Evolutionary conservation across 2,888 invertebrate species (phyloP).

Genomic region (Platerodrilus igneus): DNA sequence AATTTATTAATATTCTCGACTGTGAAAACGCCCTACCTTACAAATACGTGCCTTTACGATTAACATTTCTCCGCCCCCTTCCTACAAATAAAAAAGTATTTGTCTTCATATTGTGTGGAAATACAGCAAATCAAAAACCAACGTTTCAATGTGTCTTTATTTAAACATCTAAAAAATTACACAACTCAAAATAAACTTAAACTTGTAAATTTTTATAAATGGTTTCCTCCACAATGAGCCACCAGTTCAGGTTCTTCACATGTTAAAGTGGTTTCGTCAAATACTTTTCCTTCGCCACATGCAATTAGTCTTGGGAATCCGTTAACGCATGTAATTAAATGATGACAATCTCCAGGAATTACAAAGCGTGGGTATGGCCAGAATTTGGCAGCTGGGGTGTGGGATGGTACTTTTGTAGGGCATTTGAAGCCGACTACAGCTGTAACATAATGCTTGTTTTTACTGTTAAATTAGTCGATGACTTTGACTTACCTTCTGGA

Average conservation of each 20-base stretch:
- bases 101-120: too few relatives aligned
- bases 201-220: slow-evolving; percentile 19
- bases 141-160: too few relatives aligned
- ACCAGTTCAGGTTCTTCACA: slow-evolving; percentile 72
- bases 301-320: slow-evolving; percentile 82
- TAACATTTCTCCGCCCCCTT: too few relatives aligned
- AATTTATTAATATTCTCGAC: too few relatives aligned
- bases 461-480: background rate
- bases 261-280: slow-evolving; percentile 76
- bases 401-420: slow-evolving; percentile 76
- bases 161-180: too few relatives aligned
- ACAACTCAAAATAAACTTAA: too few relatives aligned
- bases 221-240: slow-evolving; percentile 40
- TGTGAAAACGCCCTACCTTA: too few relatives aligned
- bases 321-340: slow-evolving; percentile 86
- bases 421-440: slow-evolving; percentile 90
- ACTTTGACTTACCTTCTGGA: slow-evolving; percentile 69
- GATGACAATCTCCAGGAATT: slow-evolving; percentile 80
- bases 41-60: too few relatives aligned
- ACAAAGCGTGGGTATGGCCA: slow-evolving; percentile 91
- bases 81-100: too few relatives aligned
- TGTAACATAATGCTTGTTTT: slow-evolving; percentile 39
- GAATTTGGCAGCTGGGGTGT: slow-evolving; percentile 79
- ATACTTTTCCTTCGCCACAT: slow-evolving; percentile 83
- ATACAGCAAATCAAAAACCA: too few relatives aligned